Evolutionary conservation across 1,140 invertebrate species (phyloP).

Genomic region (Sinella curviseta): DNA sequence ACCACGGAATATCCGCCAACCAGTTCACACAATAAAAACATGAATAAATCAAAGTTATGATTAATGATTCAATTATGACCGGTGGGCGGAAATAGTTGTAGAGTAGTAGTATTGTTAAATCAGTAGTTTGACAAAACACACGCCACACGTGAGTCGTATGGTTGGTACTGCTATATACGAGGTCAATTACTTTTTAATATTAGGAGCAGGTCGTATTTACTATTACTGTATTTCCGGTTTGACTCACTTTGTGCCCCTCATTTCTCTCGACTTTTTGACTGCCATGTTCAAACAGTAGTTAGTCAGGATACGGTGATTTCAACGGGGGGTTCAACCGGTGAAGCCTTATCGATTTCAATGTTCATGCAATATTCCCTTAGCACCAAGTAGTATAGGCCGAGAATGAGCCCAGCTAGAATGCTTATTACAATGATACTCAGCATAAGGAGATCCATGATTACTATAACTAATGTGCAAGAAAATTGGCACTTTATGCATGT

Average conservation of each 20-base stretch:
- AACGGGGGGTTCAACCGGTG: constrained; percentile 28
- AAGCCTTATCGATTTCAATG: constrained; percentile 31
- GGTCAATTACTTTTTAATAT: too few relatives aligned
- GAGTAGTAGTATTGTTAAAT: too few relatives aligned
- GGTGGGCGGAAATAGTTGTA: too few relatives aligned
- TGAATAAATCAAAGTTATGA: constrained; percentile 3
- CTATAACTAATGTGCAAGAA: not conserved
- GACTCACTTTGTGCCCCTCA: not conserved
- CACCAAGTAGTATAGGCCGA: constrained; percentile 44
- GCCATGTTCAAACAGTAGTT: not conserved
- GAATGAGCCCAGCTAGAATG: constrained; percentile 44
- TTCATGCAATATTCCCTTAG: constrained; percentile 44
- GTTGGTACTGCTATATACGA: too few relatives aligned
- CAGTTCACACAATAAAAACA: too few relatives aligned
- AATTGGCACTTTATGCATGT: not conserved
- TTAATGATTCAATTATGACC: constrained; percentile 8
- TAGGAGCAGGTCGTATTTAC: too few relatives aligned
- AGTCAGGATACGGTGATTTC: constrained; percentile 19
- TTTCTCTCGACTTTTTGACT: not conserved
- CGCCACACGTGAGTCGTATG: too few relatives aligned
- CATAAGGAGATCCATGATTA: constrained; percentile 46
- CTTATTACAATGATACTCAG: constrained; percentile 47
- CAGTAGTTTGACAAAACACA: too few relatives aligned
- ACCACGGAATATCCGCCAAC: too few relatives aligned
- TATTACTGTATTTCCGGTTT: not conserved